Evolutionary conservation across 1,140 invertebrate genomes (phyloP), one percentile per base, ranked within the genome.

Genomic region (Phortica variegata): DNA sequence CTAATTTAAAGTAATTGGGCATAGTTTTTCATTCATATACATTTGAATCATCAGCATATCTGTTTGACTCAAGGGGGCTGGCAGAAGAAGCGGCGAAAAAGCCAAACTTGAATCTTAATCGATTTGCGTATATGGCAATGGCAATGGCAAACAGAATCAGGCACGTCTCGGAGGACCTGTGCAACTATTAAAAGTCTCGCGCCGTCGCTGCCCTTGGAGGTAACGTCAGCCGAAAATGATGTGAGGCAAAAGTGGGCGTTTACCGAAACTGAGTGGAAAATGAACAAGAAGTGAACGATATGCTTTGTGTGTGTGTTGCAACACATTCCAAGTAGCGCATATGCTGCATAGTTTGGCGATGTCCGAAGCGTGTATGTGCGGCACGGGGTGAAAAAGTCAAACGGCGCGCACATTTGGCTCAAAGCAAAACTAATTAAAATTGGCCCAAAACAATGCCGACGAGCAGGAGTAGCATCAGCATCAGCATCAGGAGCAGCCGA

Each of bases 401-500:
- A 37, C 42, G 50, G 46, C 29, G 38, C 33, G 45, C 47, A 33
- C 34, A 41, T 54, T 58, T 54, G 47, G 59, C 54, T 57, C 52
- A 61, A 65, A 73, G 59, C 69, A 70, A 73, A 73, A 73, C 69
- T 73, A 73, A 73, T 73, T 73, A 73, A 73, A 73, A 73, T 68
- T 73, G 63, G 49, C 60, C 69, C 61, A 72, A 65, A 72, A 72
- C 66, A 68, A 34, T 36, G 46, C 49, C 58, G 49, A 29, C 23
- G 34, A 44, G 46, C 29, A 40, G 44, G 39, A 32, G 49, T 8
- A 13, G 23, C 6, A n/a, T 31, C 21, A 20, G 29, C 29, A 15
- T 5, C 23, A 26, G 23, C 23, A 10, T n/a, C n/a, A n/a, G n/a
- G n/a, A n/a, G 23, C 23, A 26, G 23, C 23, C 5, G 23, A 26